phyloP scores from a whole-genome alignment of 2,113 vertebrate species.

The Cheilinus undulatus region DNA sequence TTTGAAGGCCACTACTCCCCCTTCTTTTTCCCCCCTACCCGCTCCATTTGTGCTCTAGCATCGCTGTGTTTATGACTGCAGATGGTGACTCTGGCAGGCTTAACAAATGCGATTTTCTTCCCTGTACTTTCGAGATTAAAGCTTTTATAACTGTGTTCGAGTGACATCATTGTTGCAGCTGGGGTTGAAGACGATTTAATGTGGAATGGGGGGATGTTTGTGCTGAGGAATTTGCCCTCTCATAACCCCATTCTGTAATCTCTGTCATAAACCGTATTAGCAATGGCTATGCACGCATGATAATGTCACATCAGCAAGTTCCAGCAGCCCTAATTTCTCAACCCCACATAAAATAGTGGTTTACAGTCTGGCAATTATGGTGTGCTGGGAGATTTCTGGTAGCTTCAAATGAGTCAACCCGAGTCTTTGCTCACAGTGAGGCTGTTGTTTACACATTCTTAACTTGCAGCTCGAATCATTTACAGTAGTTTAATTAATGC shows the following conservation, averaged over 20 bases:
- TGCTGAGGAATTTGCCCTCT: constrained; percentile 66
- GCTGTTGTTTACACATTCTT: constrained; percentile 63
- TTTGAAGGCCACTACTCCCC: background rate
- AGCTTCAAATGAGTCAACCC: constrained; percentile 56
- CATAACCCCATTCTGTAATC: constrained; percentile 66
- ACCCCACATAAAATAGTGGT: constrained; percentile 64
- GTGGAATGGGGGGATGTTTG: constrained; percentile 57
- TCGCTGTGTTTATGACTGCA: constrained; percentile 62
- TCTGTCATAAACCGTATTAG: constrained; percentile 59
- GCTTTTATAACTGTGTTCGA: constrained; percentile 65
- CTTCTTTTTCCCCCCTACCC: background rate
- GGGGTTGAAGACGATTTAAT: constrained; percentile 74
- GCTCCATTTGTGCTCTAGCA: constrained; percentile 18
- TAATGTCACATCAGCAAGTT: constrained; percentile 73
- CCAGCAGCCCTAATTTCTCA: constrained; percentile 51
- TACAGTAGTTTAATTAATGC: constrained; percentile 72
- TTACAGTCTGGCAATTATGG: constrained; percentile 49
- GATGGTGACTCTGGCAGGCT: constrained; percentile 50
- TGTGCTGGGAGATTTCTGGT: constrained; percentile 41
- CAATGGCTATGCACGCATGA: constrained; percentile 25
- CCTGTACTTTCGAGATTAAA: constrained; percentile 52
- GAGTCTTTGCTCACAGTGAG: constrained; percentile 20
- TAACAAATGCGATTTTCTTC: constrained; percentile 48
- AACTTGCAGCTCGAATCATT: constrained; percentile 49
- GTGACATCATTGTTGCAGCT: constrained; percentile 81